Percentiles rank a stretch among this genome's conserved stretches.
phyloP scores from a whole-genome alignment of 2,113 vertebrate species.

The Oostethus manadensis region DNA sequence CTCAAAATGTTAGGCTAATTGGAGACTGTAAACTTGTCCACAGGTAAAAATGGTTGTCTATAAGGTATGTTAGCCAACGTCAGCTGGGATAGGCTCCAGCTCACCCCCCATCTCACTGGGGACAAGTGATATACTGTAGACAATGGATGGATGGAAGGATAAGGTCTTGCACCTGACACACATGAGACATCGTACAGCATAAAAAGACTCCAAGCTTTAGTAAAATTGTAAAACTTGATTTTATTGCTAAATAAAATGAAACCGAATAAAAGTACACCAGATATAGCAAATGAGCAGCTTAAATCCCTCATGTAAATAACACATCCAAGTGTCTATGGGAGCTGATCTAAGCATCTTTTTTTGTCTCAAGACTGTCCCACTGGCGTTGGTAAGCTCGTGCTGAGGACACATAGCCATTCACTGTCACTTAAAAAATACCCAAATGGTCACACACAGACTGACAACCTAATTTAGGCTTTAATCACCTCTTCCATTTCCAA shows the following conservation, averaged over 20 bases:
- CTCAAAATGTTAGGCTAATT: too few species aligned
- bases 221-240: constrained; percentile 42
- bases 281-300: constrained; percentile 45
- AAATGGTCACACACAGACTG: constrained; percentile 48
- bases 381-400: constrained; percentile 37
- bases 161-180: neutral
- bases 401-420: constrained; percentile 28
- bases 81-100: too few species aligned
- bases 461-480: constrained; percentile 73
- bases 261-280: constrained; percentile 55
- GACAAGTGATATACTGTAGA: too few species aligned
- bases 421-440: constrained; percentile 1
- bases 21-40: too few species aligned
- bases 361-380: constrained; percentile 27
- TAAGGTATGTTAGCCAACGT: too few species aligned
- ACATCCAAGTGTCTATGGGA: constrained; percentile 28
- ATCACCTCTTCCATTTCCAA: constrained; percentile 48
- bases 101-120: too few species aligned
- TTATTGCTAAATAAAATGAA: constrained; percentile 61
- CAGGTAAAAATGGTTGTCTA: too few species aligned
- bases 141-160: too few species aligned
- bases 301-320: constrained; percentile 57
- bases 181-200: neutral
- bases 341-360: constrained; percentile 19
- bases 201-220: constrained; percentile 9